These are phyloP conservation scores for Tragelaphus strepsiceros DNA, from an alignment of 2,113 vertebrate genomes.

Conservation along the genomic window DNA sequence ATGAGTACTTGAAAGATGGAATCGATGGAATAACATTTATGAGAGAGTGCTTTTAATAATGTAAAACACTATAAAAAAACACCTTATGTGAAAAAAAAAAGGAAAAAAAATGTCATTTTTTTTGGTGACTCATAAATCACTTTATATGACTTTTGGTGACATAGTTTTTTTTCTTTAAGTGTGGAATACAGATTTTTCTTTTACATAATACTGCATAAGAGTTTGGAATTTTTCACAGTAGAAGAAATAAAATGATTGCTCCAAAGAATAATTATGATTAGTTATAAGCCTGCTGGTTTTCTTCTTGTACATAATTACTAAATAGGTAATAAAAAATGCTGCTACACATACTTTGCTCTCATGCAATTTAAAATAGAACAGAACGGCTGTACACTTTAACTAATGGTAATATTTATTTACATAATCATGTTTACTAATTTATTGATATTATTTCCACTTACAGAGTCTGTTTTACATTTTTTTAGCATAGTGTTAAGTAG, in stretches of 20 bases:
- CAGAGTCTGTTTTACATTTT: background rate
- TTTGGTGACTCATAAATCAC: background rate
- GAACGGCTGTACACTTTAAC: background rate
- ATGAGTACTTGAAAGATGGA: background rate
- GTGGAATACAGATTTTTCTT: background rate
- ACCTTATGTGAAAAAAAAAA: background rate
- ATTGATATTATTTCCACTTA: constrained; percentile 20
- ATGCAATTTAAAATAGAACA: constrained; percentile 12
- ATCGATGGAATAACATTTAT: background rate
- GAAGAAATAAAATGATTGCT: constrained; percentile 5
- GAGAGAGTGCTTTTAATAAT: background rate
- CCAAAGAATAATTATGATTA: background rate
- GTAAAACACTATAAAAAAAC: background rate
- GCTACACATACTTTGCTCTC: background rate
- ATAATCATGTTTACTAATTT: constrained; percentile 11
- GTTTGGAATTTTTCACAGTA: background rate
- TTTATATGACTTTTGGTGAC: background rate
- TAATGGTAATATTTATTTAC: background rate
- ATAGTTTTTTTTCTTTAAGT: background rate
- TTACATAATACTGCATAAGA: background rate
- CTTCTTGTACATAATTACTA: background rate
- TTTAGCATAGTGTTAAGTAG: background rate
- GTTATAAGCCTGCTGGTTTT: background rate
- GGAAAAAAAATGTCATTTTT: background rate
- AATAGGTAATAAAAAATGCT: constrained; percentile 4